Evolutionary conservation across 2,797 vertebrate species (phyloP), one percentile per base, ranked within the genome.

Genomic region (Echiichthys vipera): DNA sequence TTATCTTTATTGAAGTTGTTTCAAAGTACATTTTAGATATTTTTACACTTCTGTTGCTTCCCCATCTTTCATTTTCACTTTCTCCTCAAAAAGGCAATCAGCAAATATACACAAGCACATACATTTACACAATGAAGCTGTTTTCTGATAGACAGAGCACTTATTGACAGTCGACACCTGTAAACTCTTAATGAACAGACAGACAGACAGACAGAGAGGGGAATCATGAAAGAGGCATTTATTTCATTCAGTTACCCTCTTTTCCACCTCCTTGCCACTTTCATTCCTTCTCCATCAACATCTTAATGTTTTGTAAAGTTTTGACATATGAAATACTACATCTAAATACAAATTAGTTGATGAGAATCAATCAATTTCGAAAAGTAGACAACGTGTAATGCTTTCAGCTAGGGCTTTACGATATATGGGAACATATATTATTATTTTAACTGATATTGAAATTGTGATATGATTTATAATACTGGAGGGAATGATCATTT

Each of bases 111-210:
- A 24, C 32, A 55, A 0, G 13, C 2, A 18, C 7, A 37, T 29
- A 30, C 40, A 24, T 9, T 6, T 13, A 61, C 12, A 58, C 15
- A 27, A 3, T 12, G 14, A 55, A 14, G 14, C 29, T 45, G 34
- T 15, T 6, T 12, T 14, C 50, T 0, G 2, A 34, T 43, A 73
- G 39, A 76, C 70, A 65, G 51, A 2, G 61, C 51, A 24, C 53
- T 66, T 83, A 64, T 63, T 84, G 72, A 85, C 57, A 57, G 67
- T 55, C n/a, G 47, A 40, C 81, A 76, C 71, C 68, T 78, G 83
- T 65, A 74, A 47, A 29, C 42, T 70, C 34, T 43, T 43, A 76
- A 65, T 82, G 64, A 73, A 73, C 47, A 29, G 42, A 58, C 71
- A 49, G 65, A 65, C 24, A 42, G 61, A 34, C 36, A 20, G 65